Evolutionary conservation across 2,113 vertebrate genomes (phyloP).

Genomic region (Trichomycterus rosablanca): DNA sequence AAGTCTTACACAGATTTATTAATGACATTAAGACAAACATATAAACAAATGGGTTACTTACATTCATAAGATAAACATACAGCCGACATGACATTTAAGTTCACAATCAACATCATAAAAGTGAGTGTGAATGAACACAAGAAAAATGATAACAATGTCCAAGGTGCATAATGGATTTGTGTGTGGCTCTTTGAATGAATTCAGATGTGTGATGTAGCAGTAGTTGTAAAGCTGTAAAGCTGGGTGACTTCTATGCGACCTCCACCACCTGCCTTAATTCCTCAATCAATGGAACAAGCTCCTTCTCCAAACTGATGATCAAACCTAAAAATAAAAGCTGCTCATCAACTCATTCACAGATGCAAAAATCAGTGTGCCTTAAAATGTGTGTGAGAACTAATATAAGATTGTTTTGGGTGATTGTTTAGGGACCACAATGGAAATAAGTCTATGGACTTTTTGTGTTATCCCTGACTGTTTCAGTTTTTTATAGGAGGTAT

Average conservation of each 20-base stretch:
- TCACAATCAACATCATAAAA: no score
- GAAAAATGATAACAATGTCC: conserved; percentile 5
- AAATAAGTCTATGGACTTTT: no score
- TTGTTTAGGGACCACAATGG: no score
- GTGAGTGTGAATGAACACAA: no score
- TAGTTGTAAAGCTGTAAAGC: no score
- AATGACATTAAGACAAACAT: conserved; percentile 35
- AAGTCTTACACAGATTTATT: conserved; percentile 40
- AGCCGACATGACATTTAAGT: conserved; percentile 37
- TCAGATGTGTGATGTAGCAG: neutral
- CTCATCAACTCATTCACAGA: neutral
- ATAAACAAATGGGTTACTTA: conserved; percentile 28
- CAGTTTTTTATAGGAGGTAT: no score
- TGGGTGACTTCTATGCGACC: conserved; percentile 69
- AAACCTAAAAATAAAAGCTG: conserved; percentile 73
- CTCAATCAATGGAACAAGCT: conserved; percentile 85
- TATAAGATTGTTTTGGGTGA: no score
- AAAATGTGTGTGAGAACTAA: no score
- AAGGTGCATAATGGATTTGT: neutral
- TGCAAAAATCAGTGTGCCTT: no score
- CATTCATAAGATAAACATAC: conserved; percentile 46
- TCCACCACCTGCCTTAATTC: conserved; percentile 92
- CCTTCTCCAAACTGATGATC: conserved; percentile 94
- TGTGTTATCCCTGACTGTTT: no score
- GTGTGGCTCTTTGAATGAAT: no score